phyloP scores from a whole-genome alignment of 2,888 invertebrate species.

The Sceliomorpha sp. region DNA sequence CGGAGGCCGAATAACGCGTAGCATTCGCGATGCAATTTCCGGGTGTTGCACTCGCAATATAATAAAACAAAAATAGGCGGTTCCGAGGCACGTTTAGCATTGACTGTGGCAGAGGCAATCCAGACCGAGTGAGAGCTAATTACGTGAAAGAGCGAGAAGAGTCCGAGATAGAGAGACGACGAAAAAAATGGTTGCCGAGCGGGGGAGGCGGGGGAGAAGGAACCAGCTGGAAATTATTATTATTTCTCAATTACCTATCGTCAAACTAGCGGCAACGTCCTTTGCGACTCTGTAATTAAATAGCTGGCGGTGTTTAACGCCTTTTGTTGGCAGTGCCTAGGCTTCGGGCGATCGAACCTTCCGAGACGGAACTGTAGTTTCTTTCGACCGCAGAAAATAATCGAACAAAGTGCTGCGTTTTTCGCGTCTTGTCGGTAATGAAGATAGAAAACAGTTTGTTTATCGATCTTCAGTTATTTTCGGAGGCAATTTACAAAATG shows the following conservation, averaged over 20 bases:
- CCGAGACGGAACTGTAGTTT: conserved; percentile 41
- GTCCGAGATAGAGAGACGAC: conserved; percentile 35
- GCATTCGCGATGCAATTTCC: conserved; percentile 52
- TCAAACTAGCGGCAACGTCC: conserved; percentile 58
- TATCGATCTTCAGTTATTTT: too few relatives aligned
- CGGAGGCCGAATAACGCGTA: conserved; percentile 30
- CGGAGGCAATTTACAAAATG: too few relatives aligned
- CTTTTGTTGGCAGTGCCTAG: conserved; percentile 59
- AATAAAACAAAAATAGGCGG: conserved; percentile 58
- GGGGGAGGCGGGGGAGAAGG: conserved; percentile 35
- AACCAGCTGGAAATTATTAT: conserved; percentile 68
- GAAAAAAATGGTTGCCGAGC: conserved; percentile 26
- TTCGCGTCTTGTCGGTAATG: not conserved
- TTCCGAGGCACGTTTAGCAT: conserved; percentile 40
- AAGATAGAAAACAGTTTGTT: too few relatives aligned
- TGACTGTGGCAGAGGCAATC: conserved; percentile 33
- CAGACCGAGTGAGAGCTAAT: conserved; percentile 49
- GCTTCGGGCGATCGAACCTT: conserved; percentile 23
- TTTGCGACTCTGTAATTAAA: conserved; percentile 67
- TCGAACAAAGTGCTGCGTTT: conserved; percentile 30
- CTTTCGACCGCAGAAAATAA: conserved; percentile 38
- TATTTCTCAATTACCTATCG: conserved; percentile 70
- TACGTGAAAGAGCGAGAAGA: conserved; percentile 47
- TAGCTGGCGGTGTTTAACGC: conserved; percentile 67
- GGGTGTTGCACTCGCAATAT: conserved; percentile 55